phyloP scores from a whole-genome alignment of 2,888 invertebrate genomes.

The Ophonus ardosiacus region DNA sequence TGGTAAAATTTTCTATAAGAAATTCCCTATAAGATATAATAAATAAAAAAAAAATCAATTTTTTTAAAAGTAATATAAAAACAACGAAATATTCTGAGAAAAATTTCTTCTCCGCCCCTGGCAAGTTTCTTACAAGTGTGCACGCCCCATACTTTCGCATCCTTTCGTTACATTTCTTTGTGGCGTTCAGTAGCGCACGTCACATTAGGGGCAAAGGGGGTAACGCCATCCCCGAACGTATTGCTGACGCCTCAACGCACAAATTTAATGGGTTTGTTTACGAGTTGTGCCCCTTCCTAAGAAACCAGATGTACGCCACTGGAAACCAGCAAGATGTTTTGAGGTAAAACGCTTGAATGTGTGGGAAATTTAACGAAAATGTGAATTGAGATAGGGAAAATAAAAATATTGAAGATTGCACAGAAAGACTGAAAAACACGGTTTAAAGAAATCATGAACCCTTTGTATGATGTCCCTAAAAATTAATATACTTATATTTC shows the following conservation, averaged over 20 bases:
- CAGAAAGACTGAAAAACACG: too few relatives aligned
- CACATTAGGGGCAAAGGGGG: neutral
- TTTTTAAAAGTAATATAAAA: too few relatives aligned
- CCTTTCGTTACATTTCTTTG: constrained; percentile 50
- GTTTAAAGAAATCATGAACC: too few relatives aligned
- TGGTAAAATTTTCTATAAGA: too few relatives aligned
- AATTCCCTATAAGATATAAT: too few relatives aligned
- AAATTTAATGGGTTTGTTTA: constrained; percentile 61
- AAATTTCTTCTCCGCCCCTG: neutral
- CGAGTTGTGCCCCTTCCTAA: neutral
- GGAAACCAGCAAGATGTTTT: constrained; percentile 40
- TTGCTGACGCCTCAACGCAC: constrained; percentile 52
- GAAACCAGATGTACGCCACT: constrained; percentile 31
- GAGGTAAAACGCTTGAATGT: constrained; percentile 6
- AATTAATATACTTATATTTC: too few relatives aligned
- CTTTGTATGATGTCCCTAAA: too few relatives aligned
- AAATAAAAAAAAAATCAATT: too few relatives aligned
- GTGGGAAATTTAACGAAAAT: neutral
- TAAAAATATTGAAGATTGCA: too few relatives aligned
- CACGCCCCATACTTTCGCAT: constrained; percentile 13
- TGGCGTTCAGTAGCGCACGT: constrained; percentile 25
- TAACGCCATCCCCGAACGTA: constrained; percentile 22
- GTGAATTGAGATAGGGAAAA: neutral
- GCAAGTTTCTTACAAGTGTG: constrained; percentile 27
- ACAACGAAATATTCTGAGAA: too few relatives aligned